Percentiles rank a stretch among this genome's conserved stretches.
phyloP scores from a whole-genome alignment of 1,140 invertebrate species.

The Nylanderia fulva region DNA sequence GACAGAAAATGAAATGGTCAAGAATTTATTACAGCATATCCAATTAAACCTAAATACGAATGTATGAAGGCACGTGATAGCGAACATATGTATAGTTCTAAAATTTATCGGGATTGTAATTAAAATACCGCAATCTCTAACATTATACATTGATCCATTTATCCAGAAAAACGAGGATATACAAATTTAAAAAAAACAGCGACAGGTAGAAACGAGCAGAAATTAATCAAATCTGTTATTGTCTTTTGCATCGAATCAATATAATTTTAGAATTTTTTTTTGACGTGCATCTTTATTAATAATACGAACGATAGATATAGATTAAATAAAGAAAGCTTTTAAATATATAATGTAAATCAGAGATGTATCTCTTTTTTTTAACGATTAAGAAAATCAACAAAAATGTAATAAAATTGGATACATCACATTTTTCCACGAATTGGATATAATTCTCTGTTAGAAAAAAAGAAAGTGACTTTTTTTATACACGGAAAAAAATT shows the following conservation, averaged over 20 bases:
- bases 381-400: background rate
- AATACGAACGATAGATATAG: background rate
- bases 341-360: background rate
- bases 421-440: background rate
- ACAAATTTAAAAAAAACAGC: background rate
- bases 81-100: background rate
- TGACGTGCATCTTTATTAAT: background rate
- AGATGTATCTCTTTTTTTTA: too few species aligned
- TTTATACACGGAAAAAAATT: too few species aligned
- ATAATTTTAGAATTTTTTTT: background rate
- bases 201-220: background rate
- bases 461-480: too few species aligned
- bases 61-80: background rate
- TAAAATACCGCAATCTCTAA: background rate
- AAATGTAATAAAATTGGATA: background rate
- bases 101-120: background rate
- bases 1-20: background rate
- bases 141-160: background rate
- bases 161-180: background rate
- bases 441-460: background rate
- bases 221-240: background rate
- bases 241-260: background rate
- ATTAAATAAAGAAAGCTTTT: background rate
- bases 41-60: conserved; percentile 7
- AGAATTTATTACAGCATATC: conserved; percentile 12